phyloP scores from a whole-genome alignment of 2,888 invertebrate genomes.

The Metellina segmentata region DNA sequence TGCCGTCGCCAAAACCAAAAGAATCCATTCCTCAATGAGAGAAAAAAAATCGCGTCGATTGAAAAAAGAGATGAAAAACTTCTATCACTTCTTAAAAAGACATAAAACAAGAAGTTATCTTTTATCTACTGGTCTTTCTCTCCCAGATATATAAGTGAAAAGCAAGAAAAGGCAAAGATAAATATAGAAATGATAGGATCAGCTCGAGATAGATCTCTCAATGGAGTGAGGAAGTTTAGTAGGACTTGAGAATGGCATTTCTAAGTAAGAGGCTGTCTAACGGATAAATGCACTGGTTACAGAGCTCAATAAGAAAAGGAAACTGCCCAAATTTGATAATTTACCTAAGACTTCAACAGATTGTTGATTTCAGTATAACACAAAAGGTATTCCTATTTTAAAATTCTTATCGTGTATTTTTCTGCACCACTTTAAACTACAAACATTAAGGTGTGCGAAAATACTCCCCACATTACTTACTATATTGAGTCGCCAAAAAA shows the following conservation, averaged over 20 bases:
- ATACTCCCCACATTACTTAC: no score
- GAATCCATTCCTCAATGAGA: constrained; percentile 21
- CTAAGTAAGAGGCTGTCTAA: neutral
- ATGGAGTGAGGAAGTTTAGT: neutral
- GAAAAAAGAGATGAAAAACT: constrained; percentile 8
- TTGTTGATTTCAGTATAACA: neutral
- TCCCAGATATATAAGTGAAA: constrained; percentile 21
- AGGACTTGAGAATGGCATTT: neutral
- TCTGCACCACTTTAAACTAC: neutral
- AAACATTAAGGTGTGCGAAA: neutral
- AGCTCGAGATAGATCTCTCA: constrained; percentile 11
- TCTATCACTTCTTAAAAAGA: constrained; percentile 50
- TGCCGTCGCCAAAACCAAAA: neutral
- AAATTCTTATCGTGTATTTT: neutral
- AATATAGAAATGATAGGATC: constrained; percentile 59
- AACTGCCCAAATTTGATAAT: neutral
- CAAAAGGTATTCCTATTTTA: neutral
- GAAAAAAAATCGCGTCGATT: neutral
- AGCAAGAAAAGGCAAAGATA: constrained; percentile 30
- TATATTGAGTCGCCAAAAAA: no score
- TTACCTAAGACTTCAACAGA: neutral
- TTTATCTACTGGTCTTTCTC: constrained; percentile 20
- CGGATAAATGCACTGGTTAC: neutral
- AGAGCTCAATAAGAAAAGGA: neutral
- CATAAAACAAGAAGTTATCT: constrained; percentile 43